These are phyloP conservation scores for Anguilla rostrata DNA, from an alignment of 2,113 vertebrate genomes.

Conservation along the genomic window DNA sequence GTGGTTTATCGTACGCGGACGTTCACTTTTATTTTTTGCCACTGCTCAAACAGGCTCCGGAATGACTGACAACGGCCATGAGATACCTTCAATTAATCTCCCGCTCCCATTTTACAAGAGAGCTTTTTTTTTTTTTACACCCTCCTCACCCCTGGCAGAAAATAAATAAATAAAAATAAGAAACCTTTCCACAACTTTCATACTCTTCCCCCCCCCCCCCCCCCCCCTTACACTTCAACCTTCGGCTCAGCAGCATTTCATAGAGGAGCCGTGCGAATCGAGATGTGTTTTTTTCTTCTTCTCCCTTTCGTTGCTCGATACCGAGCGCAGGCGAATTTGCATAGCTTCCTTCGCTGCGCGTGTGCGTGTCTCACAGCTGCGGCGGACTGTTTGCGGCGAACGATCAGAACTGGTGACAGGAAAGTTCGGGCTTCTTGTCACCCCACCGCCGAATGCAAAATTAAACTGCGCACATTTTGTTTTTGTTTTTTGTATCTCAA, in stretches of 20 bases:
- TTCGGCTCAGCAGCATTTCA: slow-evolving; percentile 42
- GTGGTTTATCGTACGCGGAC: slow-evolving; percentile 32
- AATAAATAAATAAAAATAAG: neutral
- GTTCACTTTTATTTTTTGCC: slow-evolving; percentile 32
- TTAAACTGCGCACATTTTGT: slow-evolving; percentile 30
- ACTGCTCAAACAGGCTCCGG: neutral
- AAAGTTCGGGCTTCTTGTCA: slow-evolving; percentile 59
- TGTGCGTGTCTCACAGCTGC: slow-evolving; percentile 67
- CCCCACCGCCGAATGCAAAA: slow-evolving; percentile 44
- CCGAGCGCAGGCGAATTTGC: slow-evolving; percentile 68
- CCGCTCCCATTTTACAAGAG: slow-evolving; percentile 49
- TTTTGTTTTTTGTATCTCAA: slow-evolving; percentile 35
- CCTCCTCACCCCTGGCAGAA: slow-evolving; percentile 13
- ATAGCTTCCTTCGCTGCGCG: slow-evolving; percentile 60
- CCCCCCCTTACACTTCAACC: slow-evolving; percentile 61
- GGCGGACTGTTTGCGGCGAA: slow-evolving; percentile 59
- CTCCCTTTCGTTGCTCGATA: slow-evolving; percentile 67
- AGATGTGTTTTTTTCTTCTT: slow-evolving; percentile 51
- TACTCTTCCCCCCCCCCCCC: slow-evolving; percentile 58
- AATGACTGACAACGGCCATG: slow-evolving; percentile 27
- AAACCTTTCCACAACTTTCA: slow-evolving; percentile 32
- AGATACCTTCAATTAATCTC: slow-evolving; percentile 46
- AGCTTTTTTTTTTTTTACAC: slow-evolving; percentile 21
- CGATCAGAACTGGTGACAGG: slow-evolving; percentile 71
- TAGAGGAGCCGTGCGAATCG: slow-evolving; percentile 51